Conservation (phyloP, 1,140 invertebrate species). For the Ceratina australensis region DNA sequence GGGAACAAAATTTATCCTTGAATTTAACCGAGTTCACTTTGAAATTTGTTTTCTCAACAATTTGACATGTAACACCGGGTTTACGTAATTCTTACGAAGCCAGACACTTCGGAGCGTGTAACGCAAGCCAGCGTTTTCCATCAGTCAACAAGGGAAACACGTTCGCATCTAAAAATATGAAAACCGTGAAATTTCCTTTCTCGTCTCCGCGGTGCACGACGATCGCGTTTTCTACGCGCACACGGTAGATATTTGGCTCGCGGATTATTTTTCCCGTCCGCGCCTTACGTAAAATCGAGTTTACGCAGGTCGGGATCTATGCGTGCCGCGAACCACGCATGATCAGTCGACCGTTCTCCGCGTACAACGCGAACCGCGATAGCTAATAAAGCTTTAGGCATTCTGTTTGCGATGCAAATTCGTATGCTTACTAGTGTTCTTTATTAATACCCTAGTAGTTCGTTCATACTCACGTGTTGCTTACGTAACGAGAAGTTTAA, state of each 20-base stretch:
- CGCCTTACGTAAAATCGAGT: slow-evolving; percentile 40
- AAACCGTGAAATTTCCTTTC: neutral
- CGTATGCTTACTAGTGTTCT: too few species aligned
- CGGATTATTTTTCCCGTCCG: slow-evolving; percentile 16
- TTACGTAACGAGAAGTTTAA: too few species aligned
- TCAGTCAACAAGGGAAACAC: neutral
- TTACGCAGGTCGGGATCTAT: slow-evolving; percentile 37
- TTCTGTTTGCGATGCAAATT: too few species aligned
- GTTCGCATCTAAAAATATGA: neutral
- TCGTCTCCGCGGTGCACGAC: neutral
- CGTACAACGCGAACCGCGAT: neutral
- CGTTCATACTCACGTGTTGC: too few species aligned
- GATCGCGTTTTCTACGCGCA: neutral
- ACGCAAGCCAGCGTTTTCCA: neutral
- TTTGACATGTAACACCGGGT: neutral
- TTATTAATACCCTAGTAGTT: too few species aligned
- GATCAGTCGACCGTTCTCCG: neutral
- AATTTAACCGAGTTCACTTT: too few species aligned
- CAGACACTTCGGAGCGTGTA: neutral
- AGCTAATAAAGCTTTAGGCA: too few species aligned
- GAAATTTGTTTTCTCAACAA: slow-evolving; percentile 14
- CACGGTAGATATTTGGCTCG: neutral
- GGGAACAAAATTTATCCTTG: too few species aligned
- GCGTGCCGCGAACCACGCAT: neutral
- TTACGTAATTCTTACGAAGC: neutral